Evolutionary conservation across 2,888 invertebrate species (phyloP).

Genomic region (Salpingus planirostris): DNA sequence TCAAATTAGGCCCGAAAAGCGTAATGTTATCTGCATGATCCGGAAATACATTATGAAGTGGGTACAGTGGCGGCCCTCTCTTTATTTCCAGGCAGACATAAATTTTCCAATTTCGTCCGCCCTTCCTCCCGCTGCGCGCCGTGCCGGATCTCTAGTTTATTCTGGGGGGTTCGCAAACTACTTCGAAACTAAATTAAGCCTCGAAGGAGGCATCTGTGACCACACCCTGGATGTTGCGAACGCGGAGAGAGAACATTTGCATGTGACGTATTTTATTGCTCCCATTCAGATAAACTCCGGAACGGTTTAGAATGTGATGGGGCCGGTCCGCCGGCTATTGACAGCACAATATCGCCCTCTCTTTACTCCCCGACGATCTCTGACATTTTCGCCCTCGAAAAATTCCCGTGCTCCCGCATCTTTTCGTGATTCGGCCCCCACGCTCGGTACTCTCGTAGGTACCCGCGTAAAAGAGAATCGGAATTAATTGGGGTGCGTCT

Average conservation of each 20-base stretch:
- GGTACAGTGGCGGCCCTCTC: slow-evolving; percentile 34
- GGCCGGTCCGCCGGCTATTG: slow-evolving; percentile 7
- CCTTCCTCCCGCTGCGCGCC: too few relatives aligned
- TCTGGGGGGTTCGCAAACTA: slow-evolving; percentile 37
- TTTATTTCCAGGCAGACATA: slow-evolving; percentile 37
- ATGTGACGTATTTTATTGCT: slow-evolving; percentile 46
- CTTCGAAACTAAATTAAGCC: slow-evolving; percentile 43
- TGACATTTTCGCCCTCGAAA: slow-evolving; percentile 7
- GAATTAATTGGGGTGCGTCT: too few relatives aligned
- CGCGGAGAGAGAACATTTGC: slow-evolving; percentile 41
- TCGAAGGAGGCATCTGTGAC: slow-evolving; percentile 43
- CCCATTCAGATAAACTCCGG: slow-evolving; percentile 29
- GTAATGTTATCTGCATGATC: too few relatives aligned
- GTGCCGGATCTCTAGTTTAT: too few relatives aligned
- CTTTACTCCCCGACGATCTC: slow-evolving; percentile 7
- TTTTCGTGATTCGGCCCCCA: too few relatives aligned
- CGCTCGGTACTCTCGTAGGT: too few relatives aligned
- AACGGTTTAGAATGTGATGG: slow-evolving; percentile 20
- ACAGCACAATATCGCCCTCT: slow-evolving; percentile 9
- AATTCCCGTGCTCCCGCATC: too few relatives aligned
- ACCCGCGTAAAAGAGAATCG: too few relatives aligned
- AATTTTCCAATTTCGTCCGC: slow-evolving; percentile 42
- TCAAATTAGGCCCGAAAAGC: too few relatives aligned
- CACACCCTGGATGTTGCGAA: slow-evolving; percentile 41
- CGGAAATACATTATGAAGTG: too few relatives aligned